These are phyloP conservation scores for Chymomyza procnemis DNA, from an alignment of 2,888 invertebrate genomes.

Conservation along the genomic window DNA sequence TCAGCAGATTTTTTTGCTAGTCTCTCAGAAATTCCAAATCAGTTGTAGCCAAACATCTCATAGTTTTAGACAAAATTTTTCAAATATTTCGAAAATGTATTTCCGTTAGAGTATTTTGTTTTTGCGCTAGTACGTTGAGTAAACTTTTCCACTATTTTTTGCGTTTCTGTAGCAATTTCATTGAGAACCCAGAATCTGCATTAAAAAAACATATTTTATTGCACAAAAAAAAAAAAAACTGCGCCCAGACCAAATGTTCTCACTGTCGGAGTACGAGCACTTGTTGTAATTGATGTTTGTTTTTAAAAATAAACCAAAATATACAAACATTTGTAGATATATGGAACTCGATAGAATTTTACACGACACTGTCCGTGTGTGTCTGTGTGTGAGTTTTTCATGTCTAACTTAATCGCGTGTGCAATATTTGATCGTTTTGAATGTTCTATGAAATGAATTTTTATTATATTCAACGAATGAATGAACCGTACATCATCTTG, in stretches of 20 bases:
- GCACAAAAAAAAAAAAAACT: slow-evolving; percentile 25
- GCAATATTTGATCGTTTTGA: slow-evolving; percentile 17
- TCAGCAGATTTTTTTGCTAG: too few relatives aligned
- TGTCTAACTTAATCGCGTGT: not conserved
- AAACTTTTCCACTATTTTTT: not conserved
- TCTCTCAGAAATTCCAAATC: too few relatives aligned
- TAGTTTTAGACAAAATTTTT: too few relatives aligned
- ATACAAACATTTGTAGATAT: not conserved
- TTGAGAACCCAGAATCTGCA: slow-evolving; percentile 52
- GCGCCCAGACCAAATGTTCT: slow-evolving; percentile 21
- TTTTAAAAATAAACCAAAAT: slow-evolving; percentile 43
- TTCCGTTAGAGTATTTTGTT: not conserved
- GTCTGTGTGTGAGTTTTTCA: not conserved
- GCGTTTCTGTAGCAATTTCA: slow-evolving; percentile 49
- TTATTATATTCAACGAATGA: slow-evolving; percentile 64
- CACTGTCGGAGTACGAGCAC: slow-evolving; percentile 25
- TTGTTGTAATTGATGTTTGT: slow-evolving; percentile 15
- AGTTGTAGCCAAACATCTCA: too few relatives aligned
- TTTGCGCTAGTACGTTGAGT: not conserved
- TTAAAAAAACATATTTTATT: slow-evolving; percentile 67
- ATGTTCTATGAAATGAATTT: slow-evolving; percentile 58
- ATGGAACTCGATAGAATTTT: not conserved
- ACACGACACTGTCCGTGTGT: not conserved
- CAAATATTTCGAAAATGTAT: too few relatives aligned
- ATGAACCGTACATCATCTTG: slow-evolving; percentile 51